A percentile compares a stretch with the other conserved stretches of the same genome.
Conservation (phyloP, 2,888 invertebrate genomes). For the Clepsis dumicolana region DNA sequence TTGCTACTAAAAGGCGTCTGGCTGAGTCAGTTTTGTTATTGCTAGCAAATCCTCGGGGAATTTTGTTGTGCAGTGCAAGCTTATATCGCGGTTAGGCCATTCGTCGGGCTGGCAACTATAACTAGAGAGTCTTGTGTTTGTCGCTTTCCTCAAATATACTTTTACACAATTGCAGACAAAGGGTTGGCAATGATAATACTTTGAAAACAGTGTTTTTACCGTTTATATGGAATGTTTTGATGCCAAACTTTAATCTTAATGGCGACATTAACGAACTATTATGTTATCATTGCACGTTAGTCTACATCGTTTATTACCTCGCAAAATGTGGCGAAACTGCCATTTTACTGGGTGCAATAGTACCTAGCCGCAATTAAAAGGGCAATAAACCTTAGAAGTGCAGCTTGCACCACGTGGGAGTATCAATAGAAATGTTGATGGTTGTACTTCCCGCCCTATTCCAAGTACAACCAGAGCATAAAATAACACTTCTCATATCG, state of each 20-base stretch:
- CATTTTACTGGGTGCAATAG: constrained; percentile 46
- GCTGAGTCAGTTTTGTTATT: too few relatives aligned
- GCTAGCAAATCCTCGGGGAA: too few relatives aligned
- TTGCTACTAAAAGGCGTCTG: too few relatives aligned
- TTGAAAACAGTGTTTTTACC: too few relatives aligned
- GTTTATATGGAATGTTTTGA: not conserved
- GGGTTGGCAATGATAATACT: too few relatives aligned
- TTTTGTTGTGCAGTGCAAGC: too few relatives aligned
- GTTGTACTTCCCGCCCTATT: constrained; percentile 62
- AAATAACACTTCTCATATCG: constrained; percentile 8
- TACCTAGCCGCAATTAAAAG: constrained; percentile 60
- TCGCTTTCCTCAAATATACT: too few relatives aligned
- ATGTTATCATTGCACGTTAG: not conserved
- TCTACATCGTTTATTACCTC: not conserved
- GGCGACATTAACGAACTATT: not conserved
- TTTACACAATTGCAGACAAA: too few relatives aligned
- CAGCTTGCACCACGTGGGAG: constrained; percentile 72
- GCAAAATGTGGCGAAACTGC: constrained; percentile 12
- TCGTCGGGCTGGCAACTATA: too few relatives aligned
- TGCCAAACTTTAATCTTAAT: not conserved
- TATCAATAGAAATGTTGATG: constrained; percentile 68
- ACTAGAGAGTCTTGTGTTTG: too few relatives aligned
- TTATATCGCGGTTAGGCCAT: too few relatives aligned
- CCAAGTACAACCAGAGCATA: constrained; percentile 7
- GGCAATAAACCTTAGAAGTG: constrained; percentile 70